Evolutionary conservation across 2,888 invertebrate genomes (phyloP).

Genomic region (Heliconius cydno): DNA sequence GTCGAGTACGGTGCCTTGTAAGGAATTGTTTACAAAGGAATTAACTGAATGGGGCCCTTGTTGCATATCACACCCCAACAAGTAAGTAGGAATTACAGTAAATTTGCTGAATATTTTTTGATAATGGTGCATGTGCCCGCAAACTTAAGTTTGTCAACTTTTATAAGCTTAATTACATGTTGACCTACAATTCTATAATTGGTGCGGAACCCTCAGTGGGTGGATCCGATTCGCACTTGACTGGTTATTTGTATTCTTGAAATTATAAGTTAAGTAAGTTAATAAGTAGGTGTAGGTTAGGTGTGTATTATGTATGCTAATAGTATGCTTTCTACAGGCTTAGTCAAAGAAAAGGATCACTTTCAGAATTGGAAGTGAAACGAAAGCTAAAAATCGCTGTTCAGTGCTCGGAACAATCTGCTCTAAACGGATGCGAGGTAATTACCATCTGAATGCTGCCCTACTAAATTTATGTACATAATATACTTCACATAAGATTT

Average conservation of each 20-base stretch:
- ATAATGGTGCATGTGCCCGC: background rate
- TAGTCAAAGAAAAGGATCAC: slow-evolving; percentile 22
- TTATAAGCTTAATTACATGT: too few relatives aligned
- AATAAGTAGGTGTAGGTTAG: background rate
- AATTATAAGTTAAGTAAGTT: background rate
- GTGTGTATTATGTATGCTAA: background rate
- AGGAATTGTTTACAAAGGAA: slow-evolving; percentile 59
- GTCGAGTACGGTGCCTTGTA: slow-evolving; percentile 55
- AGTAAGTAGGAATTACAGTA: slow-evolving; percentile 53
- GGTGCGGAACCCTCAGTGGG: too few relatives aligned
- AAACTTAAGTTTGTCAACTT: too few relatives aligned
- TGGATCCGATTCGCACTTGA: too few relatives aligned
- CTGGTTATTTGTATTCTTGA: too few relatives aligned
- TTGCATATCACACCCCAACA: slow-evolving; percentile 61
- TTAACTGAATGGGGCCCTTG: slow-evolving; percentile 65
- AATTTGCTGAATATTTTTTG: background rate
- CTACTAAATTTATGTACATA: background rate
- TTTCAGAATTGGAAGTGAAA: slow-evolving; percentile 45
- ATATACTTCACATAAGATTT: background rate
- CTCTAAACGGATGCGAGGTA: slow-evolving; percentile 61
- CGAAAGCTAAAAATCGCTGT: slow-evolving; percentile 57
- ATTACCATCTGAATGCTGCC: background rate
- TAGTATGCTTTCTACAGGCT: slow-evolving; percentile 39
- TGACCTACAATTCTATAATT: too few relatives aligned
- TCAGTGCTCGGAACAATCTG: slow-evolving; percentile 56